A percentile compares a stretch with the other conserved stretches of the same genome.
These are phyloP conservation scores for Tiliqua scincoides DNA, from an alignment of 2,113 vertebrate genomes.

Conservation along the genomic window DNA sequence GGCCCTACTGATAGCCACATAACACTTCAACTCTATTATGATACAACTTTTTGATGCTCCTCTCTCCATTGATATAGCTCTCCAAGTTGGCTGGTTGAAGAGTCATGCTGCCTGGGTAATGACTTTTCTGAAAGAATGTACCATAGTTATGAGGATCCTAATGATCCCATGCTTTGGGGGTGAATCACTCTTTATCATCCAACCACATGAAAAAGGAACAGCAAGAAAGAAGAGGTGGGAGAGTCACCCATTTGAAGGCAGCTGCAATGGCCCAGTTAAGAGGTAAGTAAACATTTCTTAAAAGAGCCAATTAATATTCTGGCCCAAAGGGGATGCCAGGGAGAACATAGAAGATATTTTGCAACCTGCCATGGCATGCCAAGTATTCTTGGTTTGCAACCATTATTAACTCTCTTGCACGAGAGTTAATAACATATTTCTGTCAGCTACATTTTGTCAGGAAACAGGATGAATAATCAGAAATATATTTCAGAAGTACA, in stretches of 20 bases:
- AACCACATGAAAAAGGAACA: not conserved
- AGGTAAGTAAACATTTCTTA: not conserved
- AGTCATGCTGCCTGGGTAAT: not conserved
- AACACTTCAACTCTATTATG: too few relatives aligned
- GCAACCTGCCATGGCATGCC: not conserved
- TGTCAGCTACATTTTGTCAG: not conserved
- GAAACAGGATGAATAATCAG: not conserved
- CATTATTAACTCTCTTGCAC: not conserved
- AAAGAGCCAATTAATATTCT: constrained; percentile 43
- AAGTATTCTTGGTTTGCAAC: not conserved
- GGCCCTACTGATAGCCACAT: too few relatives aligned
- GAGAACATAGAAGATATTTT: not conserved
- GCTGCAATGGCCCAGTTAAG: constrained; percentile 33
- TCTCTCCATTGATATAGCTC: not conserved
- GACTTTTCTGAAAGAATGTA: not conserved
- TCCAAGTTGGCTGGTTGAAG: not conserved
- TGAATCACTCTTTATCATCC: not conserved
- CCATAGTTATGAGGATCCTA: not conserved
- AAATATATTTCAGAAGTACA: not conserved
- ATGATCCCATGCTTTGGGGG: not conserved
- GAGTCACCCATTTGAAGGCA: not conserved
- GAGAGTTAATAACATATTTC: not conserved
- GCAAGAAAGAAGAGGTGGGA: not conserved
- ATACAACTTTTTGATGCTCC: not conserved
- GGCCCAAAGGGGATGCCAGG: not conserved